A percentile compares a stretch with the other conserved stretches of the same genome.
These are phyloP conservation scores for Calliopum simillimum DNA, from an alignment of 2,888 invertebrate genomes.

Conservation along the genomic window DNA sequence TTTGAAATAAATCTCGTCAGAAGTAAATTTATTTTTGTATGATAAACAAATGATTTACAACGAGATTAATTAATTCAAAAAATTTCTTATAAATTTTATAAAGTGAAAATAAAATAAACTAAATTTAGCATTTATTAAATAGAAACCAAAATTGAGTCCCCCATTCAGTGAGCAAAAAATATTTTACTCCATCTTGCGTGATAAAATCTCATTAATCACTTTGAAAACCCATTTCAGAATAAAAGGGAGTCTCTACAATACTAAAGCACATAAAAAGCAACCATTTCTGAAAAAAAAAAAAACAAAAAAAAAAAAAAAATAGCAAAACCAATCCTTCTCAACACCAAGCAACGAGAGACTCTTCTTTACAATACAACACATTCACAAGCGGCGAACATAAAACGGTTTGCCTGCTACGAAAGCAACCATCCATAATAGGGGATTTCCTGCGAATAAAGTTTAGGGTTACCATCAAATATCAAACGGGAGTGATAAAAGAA, in stretches of 20 bases:
- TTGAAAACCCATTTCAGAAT: slow-evolving; percentile 30
- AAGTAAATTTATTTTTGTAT: too few species aligned
- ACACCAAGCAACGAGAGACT: background rate
- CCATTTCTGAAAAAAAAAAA: background rate
- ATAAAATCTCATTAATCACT: slow-evolving; percentile 61
- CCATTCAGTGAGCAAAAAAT: background rate
- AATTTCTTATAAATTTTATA: too few species aligned
- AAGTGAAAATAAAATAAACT: too few species aligned
- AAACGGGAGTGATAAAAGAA: too few species aligned
- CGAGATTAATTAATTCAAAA: too few species aligned
- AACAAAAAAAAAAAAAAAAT: background rate
- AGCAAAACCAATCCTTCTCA: slow-evolving; percentile 10
- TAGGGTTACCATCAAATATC: too few species aligned
- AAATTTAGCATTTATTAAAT: too few species aligned
- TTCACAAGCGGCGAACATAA: slow-evolving; percentile 21
- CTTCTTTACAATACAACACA: background rate
- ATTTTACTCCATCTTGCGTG: slow-evolving; percentile 47
- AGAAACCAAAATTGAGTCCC: too few species aligned
- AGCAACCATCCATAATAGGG: too few species aligned
- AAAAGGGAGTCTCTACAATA: background rate
- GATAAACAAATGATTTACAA: too few species aligned
- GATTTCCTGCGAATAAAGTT: too few species aligned
- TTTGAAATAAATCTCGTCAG: too few species aligned
- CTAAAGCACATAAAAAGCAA: background rate
- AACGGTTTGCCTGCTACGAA: background rate